Evolutionary conservation across 2,888 invertebrate genomes (phyloP).

Genomic region (Aphrophora alni): DNA sequence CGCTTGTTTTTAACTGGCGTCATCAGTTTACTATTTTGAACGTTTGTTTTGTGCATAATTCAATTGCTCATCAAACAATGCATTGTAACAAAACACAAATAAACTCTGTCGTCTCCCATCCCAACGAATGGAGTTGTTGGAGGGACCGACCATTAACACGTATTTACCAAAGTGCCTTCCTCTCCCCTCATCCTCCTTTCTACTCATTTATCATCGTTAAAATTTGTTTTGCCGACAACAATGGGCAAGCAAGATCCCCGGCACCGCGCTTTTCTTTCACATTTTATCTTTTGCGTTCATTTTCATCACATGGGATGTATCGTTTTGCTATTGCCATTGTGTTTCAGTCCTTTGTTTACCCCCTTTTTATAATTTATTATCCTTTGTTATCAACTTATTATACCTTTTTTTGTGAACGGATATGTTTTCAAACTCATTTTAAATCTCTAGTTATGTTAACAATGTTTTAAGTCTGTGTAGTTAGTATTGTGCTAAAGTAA

Average conservation of each 20-base stretch:
- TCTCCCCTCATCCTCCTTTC: not conserved
- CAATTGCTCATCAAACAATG: not conserved
- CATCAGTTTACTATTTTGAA: not conserved
- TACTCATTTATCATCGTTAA: not conserved
- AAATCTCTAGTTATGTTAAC: too few relatives aligned
- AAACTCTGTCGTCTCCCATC: not conserved
- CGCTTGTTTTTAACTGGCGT: too few relatives aligned
- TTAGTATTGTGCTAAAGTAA: too few relatives aligned
- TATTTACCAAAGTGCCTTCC: not conserved
- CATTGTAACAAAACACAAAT: not conserved
- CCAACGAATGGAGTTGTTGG: not conserved
- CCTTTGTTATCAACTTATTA: not conserved
- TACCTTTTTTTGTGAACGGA: not conserved
- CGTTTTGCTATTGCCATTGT: not conserved
- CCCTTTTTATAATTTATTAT: not conserved
- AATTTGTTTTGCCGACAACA: conserved; percentile 2
- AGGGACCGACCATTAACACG: not conserved
- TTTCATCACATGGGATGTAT: not conserved
- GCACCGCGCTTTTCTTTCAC: conserved; percentile 1
- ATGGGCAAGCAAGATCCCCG: not conserved
- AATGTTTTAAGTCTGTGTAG: too few relatives aligned
- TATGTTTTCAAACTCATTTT: not conserved
- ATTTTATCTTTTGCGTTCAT: not conserved
- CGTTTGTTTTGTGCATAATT: not conserved
- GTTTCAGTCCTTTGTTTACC: not conserved